Base-by-base conservation (phyloP, 2,888 invertebrate species). In the Drosophila neoperkinsi region DNA sequence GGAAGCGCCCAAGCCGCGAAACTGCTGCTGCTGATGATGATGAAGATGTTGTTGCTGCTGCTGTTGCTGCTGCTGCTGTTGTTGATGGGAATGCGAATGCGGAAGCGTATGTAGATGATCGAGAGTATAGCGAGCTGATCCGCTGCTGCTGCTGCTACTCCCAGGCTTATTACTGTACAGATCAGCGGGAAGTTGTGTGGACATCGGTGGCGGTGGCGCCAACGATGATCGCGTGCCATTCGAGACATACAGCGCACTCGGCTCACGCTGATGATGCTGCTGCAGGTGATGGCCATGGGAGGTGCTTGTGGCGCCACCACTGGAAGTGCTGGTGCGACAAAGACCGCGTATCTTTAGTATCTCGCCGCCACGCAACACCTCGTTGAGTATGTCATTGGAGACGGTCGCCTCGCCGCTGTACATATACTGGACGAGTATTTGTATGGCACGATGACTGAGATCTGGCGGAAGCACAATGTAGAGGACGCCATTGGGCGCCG, bases 341-440 rank as follows among this genome's bases (percentile, higher is more conserved):
- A 97, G 93, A 0, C 97, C 97, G 56, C 97, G 95, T 58, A 97
- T 96, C 92, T 97, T 96, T 5, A 97, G 93, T 18, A 97, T 95
- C 91, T 97, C 97, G 0, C 97, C 97, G 0, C 97, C 97, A 90
- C 96, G 95, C 34, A 97, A 92, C 2, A 97, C 97, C 75, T 95
- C 96, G 81, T 96, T 97, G 70, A 97, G 93, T 55, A 97, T 96
- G 90, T 97, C 97, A 93, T 97, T 97, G 63, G 97, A 96, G 34
- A 97, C 97, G 51, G 97, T 97, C 34, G 97, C 96, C 77, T 93
- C 91, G 84, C 96, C 96, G 92, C 96, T 96, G 93, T 97, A 97
- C 97, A 97, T 97, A 92, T 97, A 97, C 90, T 97, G 96, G 50
- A 97, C 96, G 25, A 97, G 94, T 74, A 96, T 96, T 92, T 96